Evolutionary conservation across 2,888 invertebrate species (phyloP), one percentile per base, ranked within the genome.

Genomic region (Drosophila anceps): DNA sequence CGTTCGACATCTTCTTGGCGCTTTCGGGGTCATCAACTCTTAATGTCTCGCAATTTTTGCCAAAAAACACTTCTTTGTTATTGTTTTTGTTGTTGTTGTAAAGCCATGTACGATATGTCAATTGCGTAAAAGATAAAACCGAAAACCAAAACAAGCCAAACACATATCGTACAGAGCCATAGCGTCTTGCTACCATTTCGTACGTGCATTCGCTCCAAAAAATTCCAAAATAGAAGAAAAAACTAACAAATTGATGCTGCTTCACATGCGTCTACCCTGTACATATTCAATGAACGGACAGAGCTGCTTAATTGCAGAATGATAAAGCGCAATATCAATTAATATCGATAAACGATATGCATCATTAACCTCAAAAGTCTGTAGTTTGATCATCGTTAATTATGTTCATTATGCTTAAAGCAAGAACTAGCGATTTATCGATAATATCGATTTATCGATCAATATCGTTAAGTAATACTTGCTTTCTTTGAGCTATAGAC

Each of bases 11-110:
- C 53, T 79, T 66, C 76, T 84, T 75, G 78, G 79, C 84, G 82
- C 68, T 84, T 84, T 84, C 88, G 82, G 85, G 84, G 84, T 84
- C 87, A 87, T 82, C 70, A 74, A 71, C 81, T 73, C 72, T 81
- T 41, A 66, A 66, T 48, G 67, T 55, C 44, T 63, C 50, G 59
- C 64, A 78, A 75, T 69, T 79, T 63, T 73, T 69, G 63, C 51
- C 61, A 58, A 78, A 76, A 76, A 62, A 27, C 15, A 41, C n/a
- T n/a, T 53, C 60, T 41, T 10, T 69, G 69, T 48, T 54, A 33
- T 50, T 51, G 62, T 59, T 74, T 31, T 44, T 24, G 46, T 48
- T 71, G 54, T 24, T 73, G 69, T 44, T 62, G 41, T 63, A 27
- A 24, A 48, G 65, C 53, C 51, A 51, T 66, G 66, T 65, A 51